phyloP scores from a whole-genome alignment of 2,888 invertebrate species.

The Monoplex corrugatus region DNA sequence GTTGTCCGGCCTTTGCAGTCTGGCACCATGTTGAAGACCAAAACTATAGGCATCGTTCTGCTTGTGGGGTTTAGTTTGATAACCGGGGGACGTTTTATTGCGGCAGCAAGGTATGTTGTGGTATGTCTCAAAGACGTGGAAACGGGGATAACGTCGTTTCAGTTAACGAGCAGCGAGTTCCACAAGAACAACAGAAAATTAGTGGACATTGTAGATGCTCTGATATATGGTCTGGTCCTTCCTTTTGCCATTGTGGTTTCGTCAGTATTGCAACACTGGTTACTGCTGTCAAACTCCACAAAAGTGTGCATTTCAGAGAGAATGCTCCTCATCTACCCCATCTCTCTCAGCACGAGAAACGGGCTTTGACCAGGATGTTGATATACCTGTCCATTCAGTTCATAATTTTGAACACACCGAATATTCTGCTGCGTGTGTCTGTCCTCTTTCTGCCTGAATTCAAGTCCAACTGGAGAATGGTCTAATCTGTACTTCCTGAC shows the following conservation, averaged over 20 bases:
- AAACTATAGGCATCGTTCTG: background rate
- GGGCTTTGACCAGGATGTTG: slow-evolving; percentile 19
- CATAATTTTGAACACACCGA: background rate
- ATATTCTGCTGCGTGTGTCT: background rate
- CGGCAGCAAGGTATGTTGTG: background rate
- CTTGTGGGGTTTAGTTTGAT: background rate
- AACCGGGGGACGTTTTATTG: background rate
- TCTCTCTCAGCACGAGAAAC: background rate
- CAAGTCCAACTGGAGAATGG: background rate
- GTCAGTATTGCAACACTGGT: background rate
- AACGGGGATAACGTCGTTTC: background rate
- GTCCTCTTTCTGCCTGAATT: background rate
- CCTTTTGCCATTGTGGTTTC: background rate
- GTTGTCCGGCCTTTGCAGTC: background rate
- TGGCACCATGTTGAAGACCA: slow-evolving; percentile 14
- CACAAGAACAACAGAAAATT: slow-evolving; percentile 6
- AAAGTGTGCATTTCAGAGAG: background rate
- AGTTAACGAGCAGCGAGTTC: background rate
- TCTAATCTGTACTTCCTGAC: background rate
- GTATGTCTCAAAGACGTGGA: background rate
- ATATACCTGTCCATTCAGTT: slow-evolving; percentile 20
- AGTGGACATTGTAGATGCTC: slow-evolving; percentile 11
- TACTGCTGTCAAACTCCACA: background rate
- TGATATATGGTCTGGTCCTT: background rate
- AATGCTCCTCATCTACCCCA: background rate